Base-by-base conservation (phyloP, 2,888 invertebrate genomes). In the Agrotis ipsilon region DNA sequence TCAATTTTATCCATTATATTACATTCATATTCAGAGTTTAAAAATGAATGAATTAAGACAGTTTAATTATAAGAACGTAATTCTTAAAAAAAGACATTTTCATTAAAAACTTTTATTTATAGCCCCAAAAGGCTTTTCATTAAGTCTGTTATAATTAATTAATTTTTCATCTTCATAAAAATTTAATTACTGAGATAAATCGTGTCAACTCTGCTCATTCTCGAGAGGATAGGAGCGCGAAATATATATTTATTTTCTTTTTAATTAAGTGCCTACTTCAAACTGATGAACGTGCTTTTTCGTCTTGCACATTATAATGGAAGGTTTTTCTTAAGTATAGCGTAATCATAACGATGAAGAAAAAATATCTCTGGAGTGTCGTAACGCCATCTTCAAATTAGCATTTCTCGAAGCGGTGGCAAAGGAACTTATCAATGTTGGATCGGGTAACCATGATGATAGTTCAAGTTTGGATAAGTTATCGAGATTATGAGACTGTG, bases 341-440 rank as follows among this genome's bases (percentile, higher is more conserved):
- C 45, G 5, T 61, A 69, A 66, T 62, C 9, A 67, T 55, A 70
- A 63, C 27, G 65, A 51, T 45, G 32, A 72, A 55, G 5, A 43
- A 61, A 74, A 69, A 80, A 76, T 55, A 55, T 58, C 80, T 72
- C 63, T n/a, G 64, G 69, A 72, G 83, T 62, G 72, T 66, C 76
- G 76, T 83, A 73, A 85, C 66, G 71, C 65, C 78, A 77, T 84
- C 68, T 78, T 70, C 3, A 72, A 85, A 84, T 84, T 84, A 85
- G 83, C 83, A 85, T 83, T 84, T 81, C 63, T 72, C 72, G 72
- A 68, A 82, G 71, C 81, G 69, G 63, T 83, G 65, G 61, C 69
- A 49, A 70, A 84, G 72, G 81, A 76, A 84, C 78, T 85, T 81
- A 83, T 84, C 81, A 83, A 76, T 85, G 68, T 75, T 24, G 48